Percentiles rank a stretch among this genome's conserved stretches.
These are phyloP conservation scores for Psittacara wagleri DNA, from an alignment of 2,113 vertebrate genomes.

Conservation along the genomic window DNA sequence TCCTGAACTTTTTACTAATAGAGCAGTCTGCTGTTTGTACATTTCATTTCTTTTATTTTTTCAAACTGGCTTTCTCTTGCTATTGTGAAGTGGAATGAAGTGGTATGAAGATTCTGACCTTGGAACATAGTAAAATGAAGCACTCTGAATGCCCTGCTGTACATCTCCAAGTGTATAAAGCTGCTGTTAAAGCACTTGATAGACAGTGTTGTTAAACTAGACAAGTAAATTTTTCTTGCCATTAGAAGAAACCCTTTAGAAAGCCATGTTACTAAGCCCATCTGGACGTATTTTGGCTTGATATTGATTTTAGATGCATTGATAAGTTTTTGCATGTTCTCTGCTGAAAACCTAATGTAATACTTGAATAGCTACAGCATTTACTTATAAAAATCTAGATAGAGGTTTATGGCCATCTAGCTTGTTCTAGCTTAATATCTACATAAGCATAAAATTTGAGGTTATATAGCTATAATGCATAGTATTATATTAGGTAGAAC, in stretches of 20 bases:
- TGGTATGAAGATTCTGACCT: not conserved
- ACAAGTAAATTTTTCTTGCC: not conserved
- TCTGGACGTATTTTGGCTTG: not conserved
- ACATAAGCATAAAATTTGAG: not conserved
- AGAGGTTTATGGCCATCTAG: not conserved
- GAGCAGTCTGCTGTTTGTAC: not conserved
- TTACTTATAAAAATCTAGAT: not conserved
- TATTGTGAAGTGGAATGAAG: not conserved
- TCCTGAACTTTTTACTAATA: not conserved
- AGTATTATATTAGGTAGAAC: not conserved
- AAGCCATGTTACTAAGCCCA: not conserved
- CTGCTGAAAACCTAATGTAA: not conserved
- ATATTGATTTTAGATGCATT: not conserved
- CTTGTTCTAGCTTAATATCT: not conserved
- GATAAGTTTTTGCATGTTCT: not conserved
- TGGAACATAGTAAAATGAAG: not conserved
- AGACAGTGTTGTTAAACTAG: not conserved
- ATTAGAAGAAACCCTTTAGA: not conserved
- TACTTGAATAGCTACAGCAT: not conserved
- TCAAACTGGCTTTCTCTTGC: not conserved
- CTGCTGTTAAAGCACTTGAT: not conserved
- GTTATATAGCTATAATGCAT: not conserved
- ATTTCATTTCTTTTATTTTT: not conserved
- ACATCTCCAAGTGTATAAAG: not conserved
- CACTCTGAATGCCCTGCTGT: not conserved